Evolutionary conservation across 2,888 invertebrate genomes (phyloP).

Genomic region (Cataglyphis cursor): DNA sequence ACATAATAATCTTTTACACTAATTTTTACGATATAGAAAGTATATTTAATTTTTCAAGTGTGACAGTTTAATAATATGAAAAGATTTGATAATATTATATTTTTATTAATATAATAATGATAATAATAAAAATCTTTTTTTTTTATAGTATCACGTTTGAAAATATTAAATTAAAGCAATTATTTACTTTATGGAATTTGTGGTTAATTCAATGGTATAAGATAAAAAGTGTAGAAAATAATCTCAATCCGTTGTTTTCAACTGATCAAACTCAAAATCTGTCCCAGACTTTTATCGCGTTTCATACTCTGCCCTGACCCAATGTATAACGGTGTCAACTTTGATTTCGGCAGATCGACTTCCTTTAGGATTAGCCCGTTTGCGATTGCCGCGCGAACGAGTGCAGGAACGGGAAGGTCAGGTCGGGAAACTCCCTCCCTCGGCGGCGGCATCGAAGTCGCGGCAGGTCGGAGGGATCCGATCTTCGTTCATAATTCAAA

Average conservation of each 20-base stretch:
- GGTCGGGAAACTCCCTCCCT: conserved; percentile 71
- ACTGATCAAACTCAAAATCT: background rate
- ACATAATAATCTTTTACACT: background rate
- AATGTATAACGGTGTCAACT: conserved; percentile 14
- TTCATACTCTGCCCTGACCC: conserved; percentile 16
- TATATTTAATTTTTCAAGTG: background rate
- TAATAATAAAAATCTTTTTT: background rate
- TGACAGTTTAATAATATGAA: background rate
- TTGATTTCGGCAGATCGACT: conserved; percentile 16
- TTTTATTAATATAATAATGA: background rate
- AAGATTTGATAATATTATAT: background rate
- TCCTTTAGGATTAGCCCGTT: conserved; percentile 39
- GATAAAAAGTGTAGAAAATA: background rate
- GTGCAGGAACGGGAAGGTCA: conserved; percentile 51
- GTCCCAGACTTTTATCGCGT: background rate
- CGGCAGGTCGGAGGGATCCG: conserved; percentile 74
- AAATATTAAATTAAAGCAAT: background rate
- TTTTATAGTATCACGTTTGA: background rate
- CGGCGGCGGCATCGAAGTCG: conserved; percentile 58
- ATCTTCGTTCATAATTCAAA: conserved; percentile 83
- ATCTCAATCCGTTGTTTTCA: background rate
- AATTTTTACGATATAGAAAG: background rate
- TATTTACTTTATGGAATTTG: background rate
- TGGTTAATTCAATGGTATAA: background rate
- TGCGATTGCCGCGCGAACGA: conserved; percentile 55